These are phyloP conservation scores for Tenthredo notha DNA, from an alignment of 2,888 invertebrate genomes.

Conservation along the genomic window DNA sequence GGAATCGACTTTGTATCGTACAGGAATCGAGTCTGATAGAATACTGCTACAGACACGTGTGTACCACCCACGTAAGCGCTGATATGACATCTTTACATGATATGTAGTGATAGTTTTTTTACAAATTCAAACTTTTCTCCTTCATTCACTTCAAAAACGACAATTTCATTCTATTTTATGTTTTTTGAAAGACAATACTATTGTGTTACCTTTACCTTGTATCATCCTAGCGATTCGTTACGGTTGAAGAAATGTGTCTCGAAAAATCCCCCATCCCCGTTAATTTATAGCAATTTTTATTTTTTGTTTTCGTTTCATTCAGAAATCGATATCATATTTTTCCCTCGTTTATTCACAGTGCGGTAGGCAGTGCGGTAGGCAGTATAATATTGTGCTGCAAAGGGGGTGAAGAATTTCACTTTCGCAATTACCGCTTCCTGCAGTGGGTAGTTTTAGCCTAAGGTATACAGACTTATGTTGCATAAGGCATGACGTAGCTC, in stretches of 20 bases:
- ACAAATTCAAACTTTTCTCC: not conserved
- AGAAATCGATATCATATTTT: not conserved
- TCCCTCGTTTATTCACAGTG: not conserved
- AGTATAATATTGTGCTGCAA: not conserved
- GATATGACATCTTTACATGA: not conserved
- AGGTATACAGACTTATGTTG: not conserved
- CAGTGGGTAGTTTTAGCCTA: not conserved
- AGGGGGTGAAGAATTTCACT: slow-evolving; percentile 25
- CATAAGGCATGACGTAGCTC: slow-evolving; percentile 3
- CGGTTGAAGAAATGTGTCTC: too few species aligned
- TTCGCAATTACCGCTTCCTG: slow-evolving; percentile 9
- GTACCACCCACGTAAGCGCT: not conserved
- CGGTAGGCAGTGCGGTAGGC: not conserved
- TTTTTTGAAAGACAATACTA: too few species aligned
- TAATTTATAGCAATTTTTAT: too few species aligned
- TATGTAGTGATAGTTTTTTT: not conserved
- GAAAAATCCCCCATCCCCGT: too few species aligned
- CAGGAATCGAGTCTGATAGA: slow-evolving; percentile 18
- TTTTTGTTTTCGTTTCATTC: not conserved
- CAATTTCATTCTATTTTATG: not conserved
- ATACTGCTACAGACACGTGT: not conserved
- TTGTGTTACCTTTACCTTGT: too few species aligned
- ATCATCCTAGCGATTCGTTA: too few species aligned
- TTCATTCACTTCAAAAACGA: not conserved
- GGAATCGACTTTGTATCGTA: slow-evolving; percentile 35